Evolutionary conservation across 2,797 vertebrate species (phyloP), one percentile per base, ranked within the genome.

Genomic region (Leptodactylus fallax): DNA sequence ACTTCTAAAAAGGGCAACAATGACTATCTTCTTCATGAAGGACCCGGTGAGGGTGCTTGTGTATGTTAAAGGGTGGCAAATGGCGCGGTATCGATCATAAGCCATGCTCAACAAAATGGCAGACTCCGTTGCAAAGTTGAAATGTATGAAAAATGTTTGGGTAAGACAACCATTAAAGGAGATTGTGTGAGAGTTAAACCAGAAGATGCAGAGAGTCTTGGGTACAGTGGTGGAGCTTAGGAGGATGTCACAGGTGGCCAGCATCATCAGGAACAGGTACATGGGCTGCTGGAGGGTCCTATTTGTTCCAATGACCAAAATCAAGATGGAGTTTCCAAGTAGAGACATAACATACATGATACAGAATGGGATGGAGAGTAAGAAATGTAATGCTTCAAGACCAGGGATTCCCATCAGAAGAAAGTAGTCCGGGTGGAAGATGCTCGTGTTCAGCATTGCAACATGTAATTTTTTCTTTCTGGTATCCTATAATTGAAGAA

Each of bases 291-390:
- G 85, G 27, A 86, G 85, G 19, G n/a, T 23, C 27, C 69, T n/a
- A 11, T 56, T 84, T 12, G 9, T 49, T 65, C 21, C n/a, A 14
- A 88, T 84, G 0, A 79, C 8, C 16, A 84, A 23, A 12, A 84
- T 49, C 21, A 88, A 27, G 7, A 61, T 65, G 61, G 51, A 16
- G 13, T 88, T 88, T 21, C 87, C 87, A 21, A 61, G 11, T 0
- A 84, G 27, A 51, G 76, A 56, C 53, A 80, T 1, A 0, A 84
- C 10, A n/a, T 88, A 88, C 87, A 88, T 84, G 76, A 83, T 79
- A 45, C 23, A 88, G 81, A 88, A 88, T 3, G 76, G 81, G 81
- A 88, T 72, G 81, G 87, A 84, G 51, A 88, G 23, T 14, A 88
- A 61, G 53, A 88, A 25, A 23, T 88, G 87, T 1, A 55, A 65